These are phyloP conservation scores for Macroramphosus scolopax DNA, from an alignment of 2,797 vertebrate species.

Conservation along the genomic window DNA sequence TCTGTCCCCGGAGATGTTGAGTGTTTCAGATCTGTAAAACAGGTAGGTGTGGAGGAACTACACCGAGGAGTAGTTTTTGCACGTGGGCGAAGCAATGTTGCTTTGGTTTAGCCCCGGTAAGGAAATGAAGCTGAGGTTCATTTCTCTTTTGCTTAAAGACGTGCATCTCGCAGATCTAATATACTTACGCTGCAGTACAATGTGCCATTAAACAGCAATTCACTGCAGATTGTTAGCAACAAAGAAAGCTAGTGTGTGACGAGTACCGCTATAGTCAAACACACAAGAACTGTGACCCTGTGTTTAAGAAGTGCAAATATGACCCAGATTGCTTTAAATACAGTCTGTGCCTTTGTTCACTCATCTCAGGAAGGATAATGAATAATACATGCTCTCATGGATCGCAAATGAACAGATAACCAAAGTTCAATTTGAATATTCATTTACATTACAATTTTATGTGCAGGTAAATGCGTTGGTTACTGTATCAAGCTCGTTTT, in stretches of 20 bases:
- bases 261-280: conserved; percentile 9
- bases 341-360: conserved; percentile 42
- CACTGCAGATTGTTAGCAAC: no score
- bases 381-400: conserved; percentile 66
- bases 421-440: conserved; percentile 58
- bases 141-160: conserved; percentile 29
- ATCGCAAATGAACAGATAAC: conserved; percentile 71
- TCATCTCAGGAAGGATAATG: conserved; percentile 53
- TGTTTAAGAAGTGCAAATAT: conserved; percentile 58
- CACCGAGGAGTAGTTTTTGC: conserved; percentile 19
- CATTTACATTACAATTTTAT: no score
- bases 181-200: not conserved
- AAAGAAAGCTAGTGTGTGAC: not conserved
- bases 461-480: conserved; percentile 21
- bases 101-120: conserved; percentile 23
- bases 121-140: conserved; percentile 12
- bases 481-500: conserved; percentile 20
- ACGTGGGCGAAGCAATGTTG: conserved; percentile 20
- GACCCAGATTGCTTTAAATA: conserved; percentile 52
- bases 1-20: conserved; percentile 29
- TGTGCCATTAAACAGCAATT: conserved; percentile 9
- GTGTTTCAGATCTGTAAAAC: conserved; percentile 41
- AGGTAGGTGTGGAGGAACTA: conserved; percentile 41
- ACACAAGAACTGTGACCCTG: conserved; percentile 29
- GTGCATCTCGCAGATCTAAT: conserved; percentile 12